These are phyloP conservation scores for Pelusios castaneus DNA, from an alignment of 2,113 vertebrate genomes.

Conservation along the genomic window DNA sequence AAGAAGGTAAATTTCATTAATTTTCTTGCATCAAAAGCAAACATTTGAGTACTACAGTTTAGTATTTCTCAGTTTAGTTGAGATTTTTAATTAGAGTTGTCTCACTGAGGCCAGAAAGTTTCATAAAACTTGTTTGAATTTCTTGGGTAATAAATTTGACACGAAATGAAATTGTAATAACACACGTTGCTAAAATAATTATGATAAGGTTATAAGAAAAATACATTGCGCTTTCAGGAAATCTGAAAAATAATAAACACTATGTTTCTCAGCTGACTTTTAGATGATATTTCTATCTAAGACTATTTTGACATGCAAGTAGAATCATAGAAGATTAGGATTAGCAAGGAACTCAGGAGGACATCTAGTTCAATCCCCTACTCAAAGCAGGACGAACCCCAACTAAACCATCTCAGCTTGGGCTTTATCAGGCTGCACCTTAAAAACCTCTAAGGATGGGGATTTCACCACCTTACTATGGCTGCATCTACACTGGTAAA, in stretches of 20 bases:
- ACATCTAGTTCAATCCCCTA: too few relatives aligned
- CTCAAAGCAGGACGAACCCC: too few relatives aligned
- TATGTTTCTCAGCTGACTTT: background rate
- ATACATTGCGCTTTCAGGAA: background rate
- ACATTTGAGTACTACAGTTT: background rate
- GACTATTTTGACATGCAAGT: background rate
- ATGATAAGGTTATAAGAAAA: background rate
- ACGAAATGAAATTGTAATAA: slow-evolving; percentile 47
- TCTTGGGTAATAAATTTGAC: slow-evolving; percentile 31
- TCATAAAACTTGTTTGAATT: background rate
- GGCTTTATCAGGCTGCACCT: too few relatives aligned
- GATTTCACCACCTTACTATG: too few relatives aligned
- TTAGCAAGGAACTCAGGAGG: too few relatives aligned
- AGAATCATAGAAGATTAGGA: too few relatives aligned
- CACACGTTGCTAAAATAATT: slow-evolving; percentile 39
- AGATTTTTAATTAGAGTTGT: background rate
- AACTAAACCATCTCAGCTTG: too few relatives aligned
- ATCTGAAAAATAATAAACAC: background rate
- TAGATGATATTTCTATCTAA: background rate
- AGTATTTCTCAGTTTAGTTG: background rate
- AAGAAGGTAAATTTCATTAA: background rate
- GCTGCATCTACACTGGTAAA: too few relatives aligned
- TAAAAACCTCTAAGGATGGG: too few relatives aligned
- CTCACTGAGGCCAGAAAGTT: slow-evolving; percentile 1
- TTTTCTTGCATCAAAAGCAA: background rate